Evolutionary conservation across 2,113 vertebrate species (phyloP).

Genomic region (Nothoprocta pentlandii): DNA sequence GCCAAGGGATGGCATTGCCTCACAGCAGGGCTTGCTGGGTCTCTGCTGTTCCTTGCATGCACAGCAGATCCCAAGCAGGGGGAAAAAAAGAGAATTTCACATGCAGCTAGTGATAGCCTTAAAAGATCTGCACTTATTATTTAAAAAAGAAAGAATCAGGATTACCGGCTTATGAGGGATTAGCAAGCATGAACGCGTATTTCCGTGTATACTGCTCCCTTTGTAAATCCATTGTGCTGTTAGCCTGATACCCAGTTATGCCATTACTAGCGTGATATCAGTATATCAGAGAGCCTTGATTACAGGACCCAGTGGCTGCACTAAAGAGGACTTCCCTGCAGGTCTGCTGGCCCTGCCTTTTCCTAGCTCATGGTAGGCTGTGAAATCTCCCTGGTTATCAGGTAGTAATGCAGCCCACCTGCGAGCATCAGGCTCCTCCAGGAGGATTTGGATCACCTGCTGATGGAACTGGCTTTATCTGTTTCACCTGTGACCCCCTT

Average conservation of each 20-base stretch:
- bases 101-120: constrained; percentile 27
- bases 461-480: neutral
- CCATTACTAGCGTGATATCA: constrained; percentile 47
- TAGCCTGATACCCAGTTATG: constrained; percentile 15
- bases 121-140: constrained; percentile 51
- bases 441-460: neutral
- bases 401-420: neutral
- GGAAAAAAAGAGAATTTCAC: neutral
- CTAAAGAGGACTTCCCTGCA: neutral
- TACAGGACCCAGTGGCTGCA: neutral
- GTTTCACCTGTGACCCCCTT: neutral
- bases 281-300: constrained; percentile 31
- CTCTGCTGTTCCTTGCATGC: neutral
- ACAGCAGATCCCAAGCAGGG: neutral
- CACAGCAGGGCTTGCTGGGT: neutral
- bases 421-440: neutral
- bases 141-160: constrained; percentile 53
- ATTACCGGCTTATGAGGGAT: constrained; percentile 66
- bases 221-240: constrained; percentile 56
- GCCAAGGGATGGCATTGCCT: neutral
- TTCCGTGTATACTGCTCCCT: constrained; percentile 43
- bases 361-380: neutral
- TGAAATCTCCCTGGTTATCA: neutral
- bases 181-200: constrained; percentile 7
- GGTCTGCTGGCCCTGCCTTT: neutral